phyloP scores from a whole-genome alignment of 2,113 vertebrate species.

The Mastomys natalensis region DNA sequence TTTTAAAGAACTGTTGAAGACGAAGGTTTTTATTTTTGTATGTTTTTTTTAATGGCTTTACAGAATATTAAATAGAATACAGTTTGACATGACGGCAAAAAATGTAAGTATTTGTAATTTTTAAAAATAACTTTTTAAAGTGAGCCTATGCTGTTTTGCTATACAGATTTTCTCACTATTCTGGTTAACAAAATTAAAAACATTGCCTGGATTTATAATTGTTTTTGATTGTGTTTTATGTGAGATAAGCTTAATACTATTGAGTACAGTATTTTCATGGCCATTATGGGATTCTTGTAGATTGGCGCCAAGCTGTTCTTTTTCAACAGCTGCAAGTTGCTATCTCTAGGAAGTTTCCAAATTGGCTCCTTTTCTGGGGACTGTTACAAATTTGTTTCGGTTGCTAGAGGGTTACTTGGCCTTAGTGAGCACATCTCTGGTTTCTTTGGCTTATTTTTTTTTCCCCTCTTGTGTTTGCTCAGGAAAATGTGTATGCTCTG shows the following conservation, averaged over 20 bases:
- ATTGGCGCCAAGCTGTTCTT: neutral
- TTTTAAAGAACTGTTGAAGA: conserved; percentile 85
- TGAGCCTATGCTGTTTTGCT: conserved; percentile 14
- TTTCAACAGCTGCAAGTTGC: conserved; percentile 49
- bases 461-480: conserved; percentile 10
- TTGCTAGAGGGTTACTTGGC: conserved; percentile 37
- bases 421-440: neutral
- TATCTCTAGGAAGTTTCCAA: neutral
- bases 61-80: conserved; percentile 82
- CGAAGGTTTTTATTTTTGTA: conserved; percentile 65
- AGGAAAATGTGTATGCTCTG: neutral
- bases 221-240: conserved; percentile 22
- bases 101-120: conserved; percentile 86
- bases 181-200: neutral
- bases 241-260: neutral
- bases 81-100: conserved; percentile 88
- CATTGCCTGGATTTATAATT: conserved; percentile 12
- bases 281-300: neutral
- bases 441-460: conserved; percentile 22
- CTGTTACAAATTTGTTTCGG: conserved; percentile 31
- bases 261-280: neutral
- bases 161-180: conserved; percentile 11
- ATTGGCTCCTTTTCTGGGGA: neutral
- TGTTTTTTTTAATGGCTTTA: conserved; percentile 83
- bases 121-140: conserved; percentile 42